Evolutionary conservation across 92 coral and sea anemone genomes (phyloP), one percentile per base, ranked within the genome.

Genomic region (Siderastrea siderea): DNA sequence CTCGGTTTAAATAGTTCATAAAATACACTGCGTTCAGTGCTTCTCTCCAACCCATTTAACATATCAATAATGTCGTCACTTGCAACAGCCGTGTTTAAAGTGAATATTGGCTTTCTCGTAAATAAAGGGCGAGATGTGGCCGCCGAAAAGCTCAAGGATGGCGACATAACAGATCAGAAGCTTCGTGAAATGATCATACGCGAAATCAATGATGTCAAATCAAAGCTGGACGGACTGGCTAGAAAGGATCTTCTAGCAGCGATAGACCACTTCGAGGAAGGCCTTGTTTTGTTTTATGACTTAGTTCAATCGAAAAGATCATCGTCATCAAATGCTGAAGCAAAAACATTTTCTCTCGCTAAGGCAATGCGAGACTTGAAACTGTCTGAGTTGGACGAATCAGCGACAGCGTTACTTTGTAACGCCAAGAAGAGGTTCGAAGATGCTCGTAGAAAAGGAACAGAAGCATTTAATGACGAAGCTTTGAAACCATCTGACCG

Each of bases 401-500:
- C 86, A 3, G 59, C 73, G 1, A 81, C 19, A 43, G 17, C 46
- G 12, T 13, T 26, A 44, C 89, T 90, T n/a, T 12, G 43, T 3
- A 57, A 74, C 16, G 91, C 91, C 44, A 81, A 69, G 59, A 55
- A 77, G 47, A 55, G 88, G 62, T 93, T 93, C 77, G 61, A 82
- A 57, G 75, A 77, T 50, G 83, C 94, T 5, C 86, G 92, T 3
- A 80, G 57, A 59, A 68, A 93, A 46, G 92, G 92, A 66, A 93
- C 93, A 48, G 69, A 72, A 64, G 94, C 94, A 10, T 93, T 93
- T 65, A 66, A 60, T 50, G 84, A 93, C 70, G 92, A 93, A 75
- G 84, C 89, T 1, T 81, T 93, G 16, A 52, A 47, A 1, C 46
- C 68, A 4, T 74, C 86, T 17, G 94, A 93, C 17, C 93, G 96